phyloP scores from a whole-genome alignment of 2,113 vertebrate species.

The Melospiza georgiana region DNA sequence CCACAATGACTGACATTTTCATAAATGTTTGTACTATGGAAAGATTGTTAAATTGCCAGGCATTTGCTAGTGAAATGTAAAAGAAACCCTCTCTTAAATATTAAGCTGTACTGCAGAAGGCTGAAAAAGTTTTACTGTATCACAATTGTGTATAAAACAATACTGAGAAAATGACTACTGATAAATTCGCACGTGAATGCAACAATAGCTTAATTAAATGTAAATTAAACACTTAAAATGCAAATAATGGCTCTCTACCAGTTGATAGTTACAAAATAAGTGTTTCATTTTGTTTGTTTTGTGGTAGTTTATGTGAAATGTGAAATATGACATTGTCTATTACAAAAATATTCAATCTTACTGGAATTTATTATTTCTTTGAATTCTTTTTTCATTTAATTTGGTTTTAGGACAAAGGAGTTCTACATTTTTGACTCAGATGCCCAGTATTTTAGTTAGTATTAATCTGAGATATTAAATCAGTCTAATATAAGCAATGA shows the following conservation, averaged over 20 bases:
- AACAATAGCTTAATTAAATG: neutral
- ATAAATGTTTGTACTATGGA: conserved; percentile 12
- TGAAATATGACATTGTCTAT: neutral
- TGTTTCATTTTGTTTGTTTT: neutral
- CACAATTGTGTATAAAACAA: neutral
- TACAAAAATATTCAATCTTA: neutral
- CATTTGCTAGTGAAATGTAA: neutral
- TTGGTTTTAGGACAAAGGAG: neutral
- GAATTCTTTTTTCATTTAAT: neutral
- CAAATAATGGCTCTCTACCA: neutral
- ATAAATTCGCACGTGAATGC: neutral
- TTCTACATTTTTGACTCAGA: neutral
- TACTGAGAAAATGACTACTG: neutral
- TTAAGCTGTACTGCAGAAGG: neutral
- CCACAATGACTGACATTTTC: neutral
- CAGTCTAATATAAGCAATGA: neutral
- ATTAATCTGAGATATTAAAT: neutral
- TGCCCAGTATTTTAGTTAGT: neutral
- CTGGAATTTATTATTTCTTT: neutral
- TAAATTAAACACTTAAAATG: conserved; percentile 1
- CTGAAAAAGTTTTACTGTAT: neutral
- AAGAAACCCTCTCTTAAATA: neutral
- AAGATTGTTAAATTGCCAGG: conserved; percentile 6
- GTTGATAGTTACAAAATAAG: neutral
- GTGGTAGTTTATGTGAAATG: neutral